Evolutionary conservation across 1,140 invertebrate genomes (phyloP).

Genomic region (Armadillidium nasatum): DNA sequence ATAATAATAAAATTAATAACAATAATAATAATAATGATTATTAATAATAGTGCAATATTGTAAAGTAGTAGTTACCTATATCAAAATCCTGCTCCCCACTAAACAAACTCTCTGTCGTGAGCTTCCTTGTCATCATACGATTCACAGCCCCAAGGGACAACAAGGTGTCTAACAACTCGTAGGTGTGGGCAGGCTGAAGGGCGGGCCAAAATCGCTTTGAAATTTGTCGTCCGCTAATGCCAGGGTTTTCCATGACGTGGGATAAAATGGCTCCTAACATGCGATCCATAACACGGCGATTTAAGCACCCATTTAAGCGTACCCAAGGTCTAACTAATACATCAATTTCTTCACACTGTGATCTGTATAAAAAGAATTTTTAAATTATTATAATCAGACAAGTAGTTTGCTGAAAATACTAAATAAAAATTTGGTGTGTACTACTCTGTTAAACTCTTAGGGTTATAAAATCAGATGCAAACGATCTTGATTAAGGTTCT

Average conservation of each 20-base stretch:
- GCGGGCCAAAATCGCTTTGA: constrained; percentile 44
- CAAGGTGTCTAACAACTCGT: constrained; percentile 52
- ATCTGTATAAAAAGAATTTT: constrained; percentile 10
- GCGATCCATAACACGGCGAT: constrained; percentile 62
- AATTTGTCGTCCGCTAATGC: constrained; percentile 48
- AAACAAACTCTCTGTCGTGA: constrained; percentile 26
- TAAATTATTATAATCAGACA: too few species aligned
- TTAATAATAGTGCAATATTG: too few species aligned
- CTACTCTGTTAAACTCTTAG: too few species aligned
- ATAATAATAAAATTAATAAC: too few species aligned
- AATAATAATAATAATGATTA: too few species aligned
- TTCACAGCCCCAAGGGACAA: constrained; percentile 51
- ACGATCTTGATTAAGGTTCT: too few species aligned
- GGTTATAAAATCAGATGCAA: too few species aligned
- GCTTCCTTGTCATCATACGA: constrained; percentile 16
- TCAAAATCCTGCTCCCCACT: too few species aligned
- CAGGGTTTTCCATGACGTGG: constrained; percentile 60
- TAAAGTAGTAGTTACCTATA: too few species aligned
- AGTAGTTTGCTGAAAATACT: too few species aligned
- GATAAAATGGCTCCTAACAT: constrained; percentile 63
- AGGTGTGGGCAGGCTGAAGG: constrained; percentile 49
- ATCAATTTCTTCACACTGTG: constrained; percentile 43
- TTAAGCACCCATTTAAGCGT: constrained; percentile 66
- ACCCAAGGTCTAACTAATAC: constrained; percentile 62
- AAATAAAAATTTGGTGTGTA: too few species aligned